These are phyloP conservation scores for Eupsilia transversa DNA, from an alignment of 2,888 invertebrate species.

Conservation along the genomic window DNA sequence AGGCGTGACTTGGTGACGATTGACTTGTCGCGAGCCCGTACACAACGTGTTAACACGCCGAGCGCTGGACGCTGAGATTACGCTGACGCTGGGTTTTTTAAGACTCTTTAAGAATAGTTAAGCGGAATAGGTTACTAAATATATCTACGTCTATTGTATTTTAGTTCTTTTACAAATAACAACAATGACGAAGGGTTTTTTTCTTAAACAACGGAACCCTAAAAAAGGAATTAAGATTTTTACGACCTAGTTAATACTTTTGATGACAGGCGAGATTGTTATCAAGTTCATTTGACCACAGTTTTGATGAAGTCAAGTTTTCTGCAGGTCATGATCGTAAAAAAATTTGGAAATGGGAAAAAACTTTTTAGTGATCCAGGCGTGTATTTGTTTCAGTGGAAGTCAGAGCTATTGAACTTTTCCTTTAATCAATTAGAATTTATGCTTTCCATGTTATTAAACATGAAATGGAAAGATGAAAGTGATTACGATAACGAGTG, in stretches of 20 bases:
- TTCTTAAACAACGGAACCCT: not conserved
- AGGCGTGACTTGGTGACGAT: too few relatives aligned
- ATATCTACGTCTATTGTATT: too few relatives aligned
- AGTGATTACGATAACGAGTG: not conserved
- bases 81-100: too few relatives aligned
- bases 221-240: constrained; percentile 37
- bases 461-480: constrained; percentile 18
- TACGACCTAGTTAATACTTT: constrained; percentile 40
- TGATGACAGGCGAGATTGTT: constrained; percentile 35
- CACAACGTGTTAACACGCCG: too few relatives aligned
- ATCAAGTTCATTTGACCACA: constrained; percentile 39
- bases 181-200: not conserved
- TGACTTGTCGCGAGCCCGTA: too few relatives aligned
- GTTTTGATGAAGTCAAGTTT: constrained; percentile 28
- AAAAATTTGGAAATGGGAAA: not conserved
- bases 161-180: not conserved
- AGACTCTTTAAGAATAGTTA: too few relatives aligned
- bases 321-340: constrained; percentile 12
- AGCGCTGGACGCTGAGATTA: too few relatives aligned
- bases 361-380: not conserved
- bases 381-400: not conserved
- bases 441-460: not conserved
- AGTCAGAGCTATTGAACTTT: not conserved
- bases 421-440: not conserved
- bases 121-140: too few relatives aligned